Evolutionary conservation across 1,140 invertebrate genomes (phyloP).

Genomic region (Goniozus legneri): DNA sequence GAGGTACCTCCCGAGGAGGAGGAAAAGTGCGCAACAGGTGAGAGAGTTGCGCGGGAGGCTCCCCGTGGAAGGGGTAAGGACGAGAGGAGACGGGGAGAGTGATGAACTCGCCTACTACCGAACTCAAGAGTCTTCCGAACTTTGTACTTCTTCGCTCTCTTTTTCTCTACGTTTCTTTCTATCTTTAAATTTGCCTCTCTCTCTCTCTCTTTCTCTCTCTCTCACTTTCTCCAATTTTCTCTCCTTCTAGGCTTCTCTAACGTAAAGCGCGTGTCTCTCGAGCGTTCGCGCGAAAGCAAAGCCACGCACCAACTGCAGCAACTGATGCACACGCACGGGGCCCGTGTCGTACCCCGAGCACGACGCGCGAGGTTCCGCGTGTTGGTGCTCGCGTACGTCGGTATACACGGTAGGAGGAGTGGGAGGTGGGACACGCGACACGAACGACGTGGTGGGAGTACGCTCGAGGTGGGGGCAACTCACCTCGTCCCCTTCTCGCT

Average conservation of each 20-base stretch:
- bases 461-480: slow-evolving; percentile 21
- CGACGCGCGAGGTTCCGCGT: background rate
- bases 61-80: background rate
- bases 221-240: background rate
- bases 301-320: background rate
- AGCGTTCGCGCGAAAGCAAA: too few species aligned
- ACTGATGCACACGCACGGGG: background rate
- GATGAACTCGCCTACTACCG: slow-evolving; percentile 12
- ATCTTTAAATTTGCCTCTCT: background rate
- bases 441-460: slow-evolving; percentile 23
- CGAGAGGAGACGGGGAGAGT: slow-evolving; percentile 1
- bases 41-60: slow-evolving; percentile 1
- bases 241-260: background rate
- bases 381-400: background rate
- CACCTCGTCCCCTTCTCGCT: slow-evolving; percentile 26
- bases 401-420: slow-evolving; percentile 32
- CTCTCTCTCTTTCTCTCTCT: background rate
- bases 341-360: background rate
- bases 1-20: too few species aligned
- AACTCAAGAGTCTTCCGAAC: slow-evolving; percentile 11
- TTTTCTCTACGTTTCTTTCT: background rate
- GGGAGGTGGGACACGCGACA: slow-evolving; percentile 53
- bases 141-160: background rate
- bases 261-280: background rate
- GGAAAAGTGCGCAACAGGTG: slow-evolving; percentile 15